These are phyloP conservation scores for Xerus rutilus DNA, from an alignment of 2,797 vertebrate species.

Conservation along the genomic window DNA sequence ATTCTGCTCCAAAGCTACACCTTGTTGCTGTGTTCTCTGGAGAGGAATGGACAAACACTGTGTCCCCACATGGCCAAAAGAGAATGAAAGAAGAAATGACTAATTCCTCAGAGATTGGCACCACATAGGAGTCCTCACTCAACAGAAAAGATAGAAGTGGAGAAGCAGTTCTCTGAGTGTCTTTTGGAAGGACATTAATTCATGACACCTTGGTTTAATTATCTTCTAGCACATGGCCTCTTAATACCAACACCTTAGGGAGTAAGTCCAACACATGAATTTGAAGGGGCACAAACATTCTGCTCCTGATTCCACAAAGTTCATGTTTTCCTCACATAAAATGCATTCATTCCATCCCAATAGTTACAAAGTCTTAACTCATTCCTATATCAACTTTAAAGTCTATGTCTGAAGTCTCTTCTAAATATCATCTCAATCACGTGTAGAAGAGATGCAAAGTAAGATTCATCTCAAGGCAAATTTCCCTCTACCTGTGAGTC, in stretches of 20 bases:
- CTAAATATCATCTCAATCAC: background rate
- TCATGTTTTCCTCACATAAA: background rate
- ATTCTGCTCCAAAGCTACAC: background rate
- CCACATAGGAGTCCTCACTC: background rate
- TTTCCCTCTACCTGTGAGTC: too few species aligned
- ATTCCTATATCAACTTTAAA: background rate
- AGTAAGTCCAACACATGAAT: background rate
- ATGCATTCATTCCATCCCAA: background rate
- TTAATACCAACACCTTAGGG: background rate
- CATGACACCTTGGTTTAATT: too few species aligned
- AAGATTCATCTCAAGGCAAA: background rate
- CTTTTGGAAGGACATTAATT: background rate
- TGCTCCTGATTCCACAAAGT: background rate
- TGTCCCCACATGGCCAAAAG: too few species aligned
- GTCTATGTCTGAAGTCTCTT: background rate
- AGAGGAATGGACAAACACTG: background rate
- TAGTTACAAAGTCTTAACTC: background rate
- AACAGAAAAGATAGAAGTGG: background rate
- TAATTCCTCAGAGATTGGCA: background rate
- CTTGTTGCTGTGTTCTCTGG: background rate
- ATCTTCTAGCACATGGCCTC: background rate
- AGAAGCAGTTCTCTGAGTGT: background rate
- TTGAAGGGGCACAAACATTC: background rate
- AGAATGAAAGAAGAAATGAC: background rate
- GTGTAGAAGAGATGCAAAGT: background rate